A percentile compares a stretch with the other conserved stretches of the same genome.
Evolutionary conservation across 1,140 invertebrate genomes (phyloP).

Genomic region (Lasioglossum baleicum): DNA sequence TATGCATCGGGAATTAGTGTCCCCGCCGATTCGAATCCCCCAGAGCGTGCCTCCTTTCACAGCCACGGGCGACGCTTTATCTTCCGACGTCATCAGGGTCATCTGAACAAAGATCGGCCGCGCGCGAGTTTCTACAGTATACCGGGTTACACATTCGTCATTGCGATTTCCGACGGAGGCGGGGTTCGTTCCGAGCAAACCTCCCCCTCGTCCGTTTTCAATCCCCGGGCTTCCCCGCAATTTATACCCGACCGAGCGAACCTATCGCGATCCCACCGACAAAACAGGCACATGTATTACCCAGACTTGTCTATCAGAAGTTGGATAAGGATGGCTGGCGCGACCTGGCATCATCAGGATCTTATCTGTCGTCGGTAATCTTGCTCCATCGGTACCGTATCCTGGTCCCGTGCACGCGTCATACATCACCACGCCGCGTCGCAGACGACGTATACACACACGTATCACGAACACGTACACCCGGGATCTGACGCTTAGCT

Average conservation of each 20-base stretch:
- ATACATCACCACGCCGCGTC: conserved; percentile 41
- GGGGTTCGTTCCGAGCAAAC: neutral
- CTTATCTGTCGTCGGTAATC: conserved; percentile 58
- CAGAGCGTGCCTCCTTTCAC: neutral
- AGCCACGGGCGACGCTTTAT: neutral
- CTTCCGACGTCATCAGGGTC: neutral
- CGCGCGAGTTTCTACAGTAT: neutral
- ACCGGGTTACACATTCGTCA: conserved; percentile 21
- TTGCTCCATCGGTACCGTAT: conserved; percentile 45
- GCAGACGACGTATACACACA: neutral
- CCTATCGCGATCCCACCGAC: conserved; percentile 20
- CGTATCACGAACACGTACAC: too few relatives aligned
- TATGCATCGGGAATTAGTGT: too few relatives aligned
- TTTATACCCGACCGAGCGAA: conserved; percentile 16
- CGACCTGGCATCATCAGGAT: conserved; percentile 60
- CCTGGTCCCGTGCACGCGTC: conserved; percentile 40
- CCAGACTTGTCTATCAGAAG: conserved; percentile 32
- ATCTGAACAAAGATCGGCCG: neutral
- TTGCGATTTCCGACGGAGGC: neutral
- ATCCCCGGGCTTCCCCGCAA: conserved; percentile 11
- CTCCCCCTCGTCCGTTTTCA: conserved; percentile 8
- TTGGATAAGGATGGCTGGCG: conserved; percentile 33
- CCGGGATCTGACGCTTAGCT: conserved; percentile 33
- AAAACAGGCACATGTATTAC: conserved; percentile 36
- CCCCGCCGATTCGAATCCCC: neutral